phyloP scores from a whole-genome alignment of 2,888 invertebrate genomes.

The Tanytarsus gracilentus region DNA sequence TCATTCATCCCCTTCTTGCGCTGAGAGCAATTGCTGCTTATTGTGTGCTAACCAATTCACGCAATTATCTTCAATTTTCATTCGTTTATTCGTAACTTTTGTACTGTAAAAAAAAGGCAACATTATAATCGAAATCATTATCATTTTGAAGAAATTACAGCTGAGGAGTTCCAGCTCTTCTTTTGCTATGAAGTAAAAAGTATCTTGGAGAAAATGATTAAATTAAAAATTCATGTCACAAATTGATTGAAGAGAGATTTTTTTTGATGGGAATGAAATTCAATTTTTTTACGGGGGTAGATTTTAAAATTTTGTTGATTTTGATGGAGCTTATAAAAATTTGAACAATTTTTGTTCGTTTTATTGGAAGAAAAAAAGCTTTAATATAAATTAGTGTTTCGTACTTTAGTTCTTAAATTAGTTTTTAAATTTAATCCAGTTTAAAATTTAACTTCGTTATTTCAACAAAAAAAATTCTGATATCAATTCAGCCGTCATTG shows the following conservation, averaged over 20 bases:
- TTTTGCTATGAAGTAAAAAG: too few species aligned
- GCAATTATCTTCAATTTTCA: conserved; percentile 28
- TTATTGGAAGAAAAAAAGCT: too few species aligned
- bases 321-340: too few species aligned
- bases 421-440: too few species aligned
- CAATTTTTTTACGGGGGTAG: not conserved
- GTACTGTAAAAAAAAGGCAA: conserved; percentile 7
- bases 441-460: too few species aligned
- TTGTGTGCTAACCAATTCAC: conserved; percentile 10
- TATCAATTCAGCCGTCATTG: not conserved
- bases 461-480: too few species aligned
- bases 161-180: not conserved
- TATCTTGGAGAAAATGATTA: not conserved
- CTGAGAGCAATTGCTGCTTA: conserved; percentile 8
- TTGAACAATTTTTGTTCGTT: too few species aligned
- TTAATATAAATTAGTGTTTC: not conserved
- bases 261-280: not conserved
- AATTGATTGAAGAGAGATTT: conserved; percentile 5
- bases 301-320: too few species aligned
- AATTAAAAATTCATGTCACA: conserved; percentile 27
- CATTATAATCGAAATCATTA: conserved; percentile 4
- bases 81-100: conserved; percentile 25
- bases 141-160: conserved; percentile 10
- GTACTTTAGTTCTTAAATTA: too few species aligned
- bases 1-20: not conserved